phyloP scores from a whole-genome alignment of 2,113 vertebrate species.

The Mobula hypostoma region DNA sequence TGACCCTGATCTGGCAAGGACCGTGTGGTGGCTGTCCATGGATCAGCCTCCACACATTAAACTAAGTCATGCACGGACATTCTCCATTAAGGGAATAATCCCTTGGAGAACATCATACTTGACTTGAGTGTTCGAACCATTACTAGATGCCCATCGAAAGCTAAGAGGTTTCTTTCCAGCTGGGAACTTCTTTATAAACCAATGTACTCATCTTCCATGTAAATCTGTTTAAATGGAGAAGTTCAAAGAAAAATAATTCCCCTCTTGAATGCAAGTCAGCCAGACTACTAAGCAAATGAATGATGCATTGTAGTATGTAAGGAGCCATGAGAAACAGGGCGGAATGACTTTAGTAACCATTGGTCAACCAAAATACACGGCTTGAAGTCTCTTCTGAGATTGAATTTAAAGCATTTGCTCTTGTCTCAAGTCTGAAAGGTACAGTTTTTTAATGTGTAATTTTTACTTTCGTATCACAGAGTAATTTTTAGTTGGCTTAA shows the following conservation, averaged over 20 bases:
- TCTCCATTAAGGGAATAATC: too few relatives aligned
- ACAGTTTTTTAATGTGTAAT: too few relatives aligned
- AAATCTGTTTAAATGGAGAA: neutral
- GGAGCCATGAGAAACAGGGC: neutral
- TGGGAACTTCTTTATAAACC: neutral
- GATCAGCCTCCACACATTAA: too few relatives aligned
- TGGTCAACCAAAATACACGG: neutral
- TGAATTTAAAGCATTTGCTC: too few relatives aligned
- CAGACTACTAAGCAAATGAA: neutral
- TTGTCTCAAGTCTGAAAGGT: too few relatives aligned
- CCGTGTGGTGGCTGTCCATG: too few relatives aligned
- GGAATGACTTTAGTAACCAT: neutral
- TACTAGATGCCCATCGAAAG: neutral
- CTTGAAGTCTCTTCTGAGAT: neutral
- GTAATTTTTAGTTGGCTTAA: neutral
- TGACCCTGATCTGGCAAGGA: too few relatives aligned
- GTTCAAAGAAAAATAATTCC: neutral
- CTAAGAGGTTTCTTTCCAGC: neutral
- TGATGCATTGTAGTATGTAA: neutral
- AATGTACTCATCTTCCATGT: neutral
- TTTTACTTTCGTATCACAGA: neutral
- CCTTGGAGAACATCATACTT: too few relatives aligned
- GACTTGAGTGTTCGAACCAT: too few relatives aligned
- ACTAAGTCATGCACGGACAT: too few relatives aligned
- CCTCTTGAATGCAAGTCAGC: neutral